Base-by-base conservation (phyloP, 1,140 invertebrate species). In the Temnothorax curvispinosus region DNA sequence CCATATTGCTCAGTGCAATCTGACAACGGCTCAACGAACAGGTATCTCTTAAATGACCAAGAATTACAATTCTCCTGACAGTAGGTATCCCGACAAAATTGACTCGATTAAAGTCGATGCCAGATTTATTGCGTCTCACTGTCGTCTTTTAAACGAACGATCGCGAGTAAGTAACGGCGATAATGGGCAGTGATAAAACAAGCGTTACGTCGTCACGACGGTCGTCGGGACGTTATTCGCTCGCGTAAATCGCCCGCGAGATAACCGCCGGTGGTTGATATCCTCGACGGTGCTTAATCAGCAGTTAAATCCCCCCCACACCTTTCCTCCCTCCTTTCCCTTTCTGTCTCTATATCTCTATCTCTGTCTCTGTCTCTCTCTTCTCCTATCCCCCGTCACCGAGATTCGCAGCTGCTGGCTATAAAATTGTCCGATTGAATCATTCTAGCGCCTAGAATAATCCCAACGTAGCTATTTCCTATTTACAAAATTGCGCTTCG, bases 401-500 rank as follows among this genome's bases (percentile, higher is more conserved):
- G 54, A 54, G 38, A 52, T 44, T 78, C 85, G 65, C 89, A 90
- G 88, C 89, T 90, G 89, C 56, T 13, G 74, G 47, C 50, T 58
- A 80, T 80, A 86, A 62, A 67, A 80, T 60, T 21, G 54, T 47
- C 13, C 74, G 52, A 90, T 91, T 91, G 89, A 91, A 91, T 91
- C 87, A 88, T 90, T 81, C 72, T 56, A 44, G 47, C 74, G 27
- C 86, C 27, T 76, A 71, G 75, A 86, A 90, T 90, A 77, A 90
- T 91, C 54, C 75, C 85, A 9, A 58, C 35, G 58, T 60, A 13
- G 50, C 87, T 82, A 88, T 91, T 91, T 87, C 74, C 84, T 89
- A 91, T 91, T 91, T 91, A 82, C 81, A 74, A 88, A 91, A 91
- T 90, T 91, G 87, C 78, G 77, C 56, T 38, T 58, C 38, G 58